These are phyloP conservation scores for Dinocampus coccinellae DNA, from an alignment of 2,888 invertebrate species.

Conservation along the genomic window DNA sequence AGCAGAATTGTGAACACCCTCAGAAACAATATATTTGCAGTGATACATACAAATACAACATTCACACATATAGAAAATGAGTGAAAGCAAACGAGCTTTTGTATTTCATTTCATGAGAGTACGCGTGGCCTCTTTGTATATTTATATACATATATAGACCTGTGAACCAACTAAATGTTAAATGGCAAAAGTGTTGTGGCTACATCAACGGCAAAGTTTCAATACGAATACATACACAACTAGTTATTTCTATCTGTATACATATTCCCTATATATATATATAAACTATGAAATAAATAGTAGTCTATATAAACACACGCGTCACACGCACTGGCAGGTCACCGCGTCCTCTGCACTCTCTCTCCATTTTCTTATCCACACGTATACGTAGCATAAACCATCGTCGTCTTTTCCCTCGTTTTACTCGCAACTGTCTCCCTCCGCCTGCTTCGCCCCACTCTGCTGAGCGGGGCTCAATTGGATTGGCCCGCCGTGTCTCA, in stretches of 20 bases:
- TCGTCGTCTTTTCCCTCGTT: background rate
- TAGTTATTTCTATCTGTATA: background rate
- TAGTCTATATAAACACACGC: constrained; percentile 51
- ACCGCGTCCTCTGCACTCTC: constrained; percentile 48
- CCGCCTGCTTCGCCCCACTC: too few species aligned
- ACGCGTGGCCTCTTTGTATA: constrained; percentile 7
- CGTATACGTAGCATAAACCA: background rate
- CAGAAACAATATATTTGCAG: background rate
- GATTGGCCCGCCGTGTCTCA: too few species aligned
- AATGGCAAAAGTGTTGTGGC: constrained; percentile 6
- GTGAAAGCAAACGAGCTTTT: background rate
- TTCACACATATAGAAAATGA: background rate
- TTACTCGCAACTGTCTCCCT: constrained; percentile 33
- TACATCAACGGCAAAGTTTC: background rate
- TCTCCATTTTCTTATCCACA: background rate
- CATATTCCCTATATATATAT: background rate
- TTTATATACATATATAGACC: background rate
- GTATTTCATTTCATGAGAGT: background rate
- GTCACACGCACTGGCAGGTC: constrained; percentile 52
- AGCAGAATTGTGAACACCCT: background rate
- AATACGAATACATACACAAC: background rate
- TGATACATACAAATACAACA: background rate
- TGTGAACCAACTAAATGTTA: background rate
- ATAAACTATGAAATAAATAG: too few species aligned
- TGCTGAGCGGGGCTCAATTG: too few species aligned